Percentiles rank a stretch among this genome's conserved stretches.
phyloP scores from a whole-genome alignment of 2,113 vertebrate genomes.

The Phodopus roborovskii region DNA sequence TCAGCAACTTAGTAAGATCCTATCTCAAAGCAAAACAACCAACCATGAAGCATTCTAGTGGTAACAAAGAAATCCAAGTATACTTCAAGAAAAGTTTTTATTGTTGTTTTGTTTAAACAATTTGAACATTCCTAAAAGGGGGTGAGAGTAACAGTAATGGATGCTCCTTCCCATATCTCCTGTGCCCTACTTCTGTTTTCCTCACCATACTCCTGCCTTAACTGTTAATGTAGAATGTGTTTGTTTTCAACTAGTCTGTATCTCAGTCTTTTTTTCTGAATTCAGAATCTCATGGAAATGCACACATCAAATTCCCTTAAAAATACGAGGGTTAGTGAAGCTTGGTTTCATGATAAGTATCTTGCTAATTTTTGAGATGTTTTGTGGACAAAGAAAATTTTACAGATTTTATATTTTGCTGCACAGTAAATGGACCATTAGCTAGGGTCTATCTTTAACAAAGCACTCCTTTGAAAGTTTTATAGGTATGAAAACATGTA shows the following conservation, averaged over 20 bases:
- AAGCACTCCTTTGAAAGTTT: constrained; percentile 87
- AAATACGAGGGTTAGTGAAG: constrained; percentile 75
- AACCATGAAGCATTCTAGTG: constrained; percentile 19
- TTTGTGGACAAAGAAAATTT: constrained; percentile 84
- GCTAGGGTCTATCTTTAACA: constrained; percentile 74
- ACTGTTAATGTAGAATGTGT: constrained; percentile 77
- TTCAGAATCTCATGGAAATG: constrained; percentile 78
- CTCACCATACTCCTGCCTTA: constrained; percentile 85
- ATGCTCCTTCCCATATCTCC: constrained; percentile 34
- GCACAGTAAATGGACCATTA: constrained; percentile 84
- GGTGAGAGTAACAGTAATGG: constrained; percentile 51
- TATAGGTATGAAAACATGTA: constrained; percentile 87
- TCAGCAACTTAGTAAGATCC: neutral
- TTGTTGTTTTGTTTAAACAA: neutral
- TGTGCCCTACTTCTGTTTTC: constrained; percentile 66
- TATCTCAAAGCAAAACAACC: neutral
- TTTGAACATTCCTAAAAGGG: constrained; percentile 45
- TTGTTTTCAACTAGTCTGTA: constrained; percentile 74
- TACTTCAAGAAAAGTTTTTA: neutral
- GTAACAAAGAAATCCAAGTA: constrained; percentile 27
- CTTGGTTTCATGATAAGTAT: constrained; percentile 79
- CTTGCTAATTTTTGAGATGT: constrained; percentile 83
- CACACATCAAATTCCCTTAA: constrained; percentile 74
- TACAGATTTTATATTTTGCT: constrained; percentile 88
- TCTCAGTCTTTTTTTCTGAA: constrained; percentile 73